These are phyloP conservation scores for Calliopsis andreniformis DNA, from an alignment of 1,140 invertebrate species.

Conservation along the genomic window DNA sequence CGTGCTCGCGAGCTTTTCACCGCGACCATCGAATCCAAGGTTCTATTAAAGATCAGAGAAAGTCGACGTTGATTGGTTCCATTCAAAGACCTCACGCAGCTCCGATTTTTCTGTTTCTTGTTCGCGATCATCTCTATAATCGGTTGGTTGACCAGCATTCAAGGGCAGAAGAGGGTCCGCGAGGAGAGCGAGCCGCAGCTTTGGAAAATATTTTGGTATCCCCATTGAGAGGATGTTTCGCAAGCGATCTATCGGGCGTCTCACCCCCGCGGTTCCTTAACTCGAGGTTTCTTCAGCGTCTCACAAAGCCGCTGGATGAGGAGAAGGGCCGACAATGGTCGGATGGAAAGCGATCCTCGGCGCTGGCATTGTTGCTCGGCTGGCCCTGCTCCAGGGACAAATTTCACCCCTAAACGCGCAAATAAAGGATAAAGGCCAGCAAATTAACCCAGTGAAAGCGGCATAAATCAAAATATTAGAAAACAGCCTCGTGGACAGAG, in stretches of 20 bases:
- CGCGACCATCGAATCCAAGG: too few species aligned
- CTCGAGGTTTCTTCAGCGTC: conserved; percentile 1
- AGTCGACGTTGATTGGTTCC: too few species aligned
- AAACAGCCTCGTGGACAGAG: conserved; percentile 69
- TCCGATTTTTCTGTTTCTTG: too few species aligned
- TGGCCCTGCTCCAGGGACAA: conserved; percentile 62
- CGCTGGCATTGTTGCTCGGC: conserved; percentile 42
- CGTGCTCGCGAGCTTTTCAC: too few species aligned
- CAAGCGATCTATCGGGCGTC: conserved; percentile 2
- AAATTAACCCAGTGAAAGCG: conserved; percentile 78
- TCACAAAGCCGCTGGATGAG: conserved; percentile 47
- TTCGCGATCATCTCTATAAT: too few species aligned
- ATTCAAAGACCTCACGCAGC: too few species aligned
- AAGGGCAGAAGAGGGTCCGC: not conserved
- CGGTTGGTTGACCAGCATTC: too few species aligned
- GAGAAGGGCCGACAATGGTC: conserved; percentile 48
- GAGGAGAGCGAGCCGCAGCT: not conserved
- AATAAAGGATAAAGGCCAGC: conserved; percentile 76
- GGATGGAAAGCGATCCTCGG: conserved; percentile 51
- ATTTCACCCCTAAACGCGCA: conserved; percentile 77
- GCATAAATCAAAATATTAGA: conserved; percentile 80
- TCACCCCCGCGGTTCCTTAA: not conserved
- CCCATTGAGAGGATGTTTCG: conserved; percentile 47
- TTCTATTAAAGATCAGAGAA: too few species aligned
- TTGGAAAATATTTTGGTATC: conserved; percentile 56